phyloP scores from a whole-genome alignment of 2,113 vertebrate genomes.

The Prochilodus magdalenae region DNA sequence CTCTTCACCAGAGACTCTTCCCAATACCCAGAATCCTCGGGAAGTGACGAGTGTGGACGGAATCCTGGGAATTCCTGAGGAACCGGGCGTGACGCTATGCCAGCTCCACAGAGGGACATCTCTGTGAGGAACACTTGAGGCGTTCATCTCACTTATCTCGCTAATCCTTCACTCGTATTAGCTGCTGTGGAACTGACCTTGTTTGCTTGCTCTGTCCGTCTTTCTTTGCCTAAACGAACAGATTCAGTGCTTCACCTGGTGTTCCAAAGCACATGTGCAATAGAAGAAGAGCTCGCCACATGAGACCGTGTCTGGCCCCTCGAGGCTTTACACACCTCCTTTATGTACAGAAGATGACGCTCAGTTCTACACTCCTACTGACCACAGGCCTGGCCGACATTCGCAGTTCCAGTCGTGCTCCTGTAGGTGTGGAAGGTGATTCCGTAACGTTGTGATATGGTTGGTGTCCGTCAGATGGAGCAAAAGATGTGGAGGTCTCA shows the following conservation, averaged over 20 bases:
- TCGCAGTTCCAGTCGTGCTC: not conserved
- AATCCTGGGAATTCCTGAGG: not conserved
- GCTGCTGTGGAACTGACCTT: not conserved
- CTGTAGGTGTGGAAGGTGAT: not conserved
- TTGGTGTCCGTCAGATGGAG: not conserved
- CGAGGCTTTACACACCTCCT: not conserved
- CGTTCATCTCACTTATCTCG: not conserved
- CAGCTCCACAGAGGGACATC: not conserved
- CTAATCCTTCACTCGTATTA: not conserved
- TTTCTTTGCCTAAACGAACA: slow-evolving; percentile 34
- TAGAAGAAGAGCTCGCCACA: slow-evolving; percentile 24
- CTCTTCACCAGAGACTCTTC: not conserved
- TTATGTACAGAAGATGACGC: slow-evolving; percentile 3
- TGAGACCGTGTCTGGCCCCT: not conserved
- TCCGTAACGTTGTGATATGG: not conserved
- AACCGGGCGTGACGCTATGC: not conserved
- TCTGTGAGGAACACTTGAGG: not conserved
- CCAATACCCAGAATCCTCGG: slow-evolving; percentile 1
- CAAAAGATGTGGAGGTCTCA: not conserved
- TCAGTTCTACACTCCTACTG: not conserved
- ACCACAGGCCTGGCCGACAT: not conserved
- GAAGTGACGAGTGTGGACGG: not conserved
- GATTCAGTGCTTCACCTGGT: not conserved
- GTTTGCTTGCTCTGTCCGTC: slow-evolving; percentile 16
- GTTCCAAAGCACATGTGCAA: slow-evolving; percentile 50